Base-by-base conservation (phyloP, 2,113 vertebrate species). In the Hippocampus zosterae region DNA sequence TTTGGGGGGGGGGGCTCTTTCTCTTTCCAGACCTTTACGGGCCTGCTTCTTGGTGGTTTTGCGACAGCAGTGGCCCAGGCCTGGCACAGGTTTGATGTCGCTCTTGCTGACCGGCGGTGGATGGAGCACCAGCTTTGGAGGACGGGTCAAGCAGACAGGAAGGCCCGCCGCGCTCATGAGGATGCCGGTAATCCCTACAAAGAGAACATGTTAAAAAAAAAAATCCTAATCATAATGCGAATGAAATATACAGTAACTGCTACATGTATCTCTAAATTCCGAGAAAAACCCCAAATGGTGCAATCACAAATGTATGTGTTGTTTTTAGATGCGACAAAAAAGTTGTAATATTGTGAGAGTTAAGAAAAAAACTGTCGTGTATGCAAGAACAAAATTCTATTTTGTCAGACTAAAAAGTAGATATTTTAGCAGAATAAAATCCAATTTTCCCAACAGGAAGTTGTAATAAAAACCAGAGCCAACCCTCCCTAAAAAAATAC, bases 31-130 rank as follows among this genome's bases (percentile, higher is more conserved):
- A 18, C 96, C 96, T 93, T 96, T 97, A 72, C 93, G 95, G 25
- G 94, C 94, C 85, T 97, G 95, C 11, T 96, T 97, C 91, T 96
- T 96, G 67, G 93, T 97, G 79, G 95, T 97, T 87, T 97, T 98
- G 88, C 96, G 95, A 84, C 95, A 96, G 69, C 94, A 95, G 89
- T 95, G 95, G 77, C 94, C 93, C 76, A 98, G 91, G 2, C 96
- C 96, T 0, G 96, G 96, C 71, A 98, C 93, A 25, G 96, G 94
- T 76, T 97, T 96, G 73, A 98, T 96, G 84, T 98, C 95, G 0
- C 94, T 96, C 87, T 97, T 97, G 93, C 94, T 96, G 86, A 98
- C 95, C 0, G 95, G 95, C 0, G 96, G 96, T 0, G 96, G 96
- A 76, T 98, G 96, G 48, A 98, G 93, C 83, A 96, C 93, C 81